phyloP scores from a whole-genome alignment of 2,113 vertebrate genomes.

The Philantomba maxwellii region DNA sequence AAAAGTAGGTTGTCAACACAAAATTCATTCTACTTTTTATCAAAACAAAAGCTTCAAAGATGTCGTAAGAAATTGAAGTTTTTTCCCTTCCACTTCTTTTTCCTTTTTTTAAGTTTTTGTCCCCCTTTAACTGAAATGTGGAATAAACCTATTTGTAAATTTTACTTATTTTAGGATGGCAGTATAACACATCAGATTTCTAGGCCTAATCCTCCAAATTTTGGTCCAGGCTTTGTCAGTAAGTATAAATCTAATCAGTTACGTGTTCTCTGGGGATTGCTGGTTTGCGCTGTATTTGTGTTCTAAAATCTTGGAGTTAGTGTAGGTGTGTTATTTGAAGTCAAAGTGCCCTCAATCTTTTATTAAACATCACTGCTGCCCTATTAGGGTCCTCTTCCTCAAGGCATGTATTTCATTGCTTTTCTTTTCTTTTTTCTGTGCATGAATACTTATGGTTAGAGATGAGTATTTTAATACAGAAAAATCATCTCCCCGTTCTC shows the following conservation, averaged over 20 bases:
- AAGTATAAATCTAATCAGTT: constrained; percentile 81
- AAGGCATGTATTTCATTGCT: constrained; percentile 50
- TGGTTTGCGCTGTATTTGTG: constrained; percentile 41
- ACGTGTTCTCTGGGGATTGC: constrained; percentile 46
- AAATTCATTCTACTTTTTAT: constrained; percentile 20
- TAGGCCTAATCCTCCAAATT: constrained; percentile 92
- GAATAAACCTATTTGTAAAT: constrained; percentile 71
- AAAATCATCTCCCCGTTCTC: constrained; percentile 13
- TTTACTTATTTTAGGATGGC: constrained; percentile 87
- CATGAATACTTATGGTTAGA: constrained; percentile 52
- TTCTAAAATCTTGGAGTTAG: constrained; percentile 21
- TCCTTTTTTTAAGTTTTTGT: not conserved
- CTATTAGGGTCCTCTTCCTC: not conserved
- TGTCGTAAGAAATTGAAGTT: constrained; percentile 30
- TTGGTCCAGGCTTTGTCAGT: constrained; percentile 93
- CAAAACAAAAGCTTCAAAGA: not conserved
- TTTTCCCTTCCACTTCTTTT: constrained; percentile 5
- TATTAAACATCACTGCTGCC: not conserved
- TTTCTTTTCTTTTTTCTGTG: not conserved
- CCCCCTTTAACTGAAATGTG: constrained; percentile 38
- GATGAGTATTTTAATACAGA: constrained; percentile 36
- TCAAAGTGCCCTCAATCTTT: constrained; percentile 1
- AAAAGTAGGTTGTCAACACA: not conserved
- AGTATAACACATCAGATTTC: constrained; percentile 87
- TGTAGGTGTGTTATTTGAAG: not conserved